phyloP scores from a whole-genome alignment of 2,888 invertebrate species.

The Acronicta alni region DNA sequence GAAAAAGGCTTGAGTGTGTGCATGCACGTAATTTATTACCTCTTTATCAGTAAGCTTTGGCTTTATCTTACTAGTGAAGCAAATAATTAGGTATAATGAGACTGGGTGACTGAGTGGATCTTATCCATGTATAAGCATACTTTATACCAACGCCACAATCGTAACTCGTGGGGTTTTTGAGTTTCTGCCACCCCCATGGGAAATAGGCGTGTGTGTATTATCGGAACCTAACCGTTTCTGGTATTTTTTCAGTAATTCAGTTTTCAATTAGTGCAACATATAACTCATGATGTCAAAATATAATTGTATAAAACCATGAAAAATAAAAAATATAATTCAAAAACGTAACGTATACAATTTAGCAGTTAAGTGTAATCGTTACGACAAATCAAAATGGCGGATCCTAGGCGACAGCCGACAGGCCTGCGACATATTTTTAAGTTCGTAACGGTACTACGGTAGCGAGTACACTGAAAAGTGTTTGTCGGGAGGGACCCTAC shows the following conservation, averaged over 20 bases:
- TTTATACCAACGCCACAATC: no score
- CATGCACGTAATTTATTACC: neutral
- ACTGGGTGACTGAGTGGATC: neutral
- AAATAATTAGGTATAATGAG: no score
- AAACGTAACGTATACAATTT: slow-evolving; percentile 20
- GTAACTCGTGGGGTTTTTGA: no score
- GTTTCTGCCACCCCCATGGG: no score
- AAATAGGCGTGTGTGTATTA: no score
- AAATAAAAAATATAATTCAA: neutral
- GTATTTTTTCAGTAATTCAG: neutral
- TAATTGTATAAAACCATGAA: neutral
- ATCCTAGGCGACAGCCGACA: slow-evolving; percentile 54
- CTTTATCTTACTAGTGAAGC: neutral
- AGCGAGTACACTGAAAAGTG: slow-evolving; percentile 50
- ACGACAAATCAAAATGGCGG: slow-evolving; percentile 68
- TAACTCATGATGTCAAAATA: no score
- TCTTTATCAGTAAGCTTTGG: neutral
- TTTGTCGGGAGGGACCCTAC: slow-evolving; percentile 60
- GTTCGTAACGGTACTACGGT: slow-evolving; percentile 57
- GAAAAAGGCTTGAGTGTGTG: no score
- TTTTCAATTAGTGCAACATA: neutral
- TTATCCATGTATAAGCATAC: neutral
- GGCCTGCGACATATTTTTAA: slow-evolving; percentile 44
- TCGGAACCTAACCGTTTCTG: neutral
- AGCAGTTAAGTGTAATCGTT: slow-evolving; percentile 39